Evolutionary conservation across 2,888 invertebrate genomes (phyloP), one percentile per base, ranked within the genome.

Genomic region (Polyommatus iphigenia): DNA sequence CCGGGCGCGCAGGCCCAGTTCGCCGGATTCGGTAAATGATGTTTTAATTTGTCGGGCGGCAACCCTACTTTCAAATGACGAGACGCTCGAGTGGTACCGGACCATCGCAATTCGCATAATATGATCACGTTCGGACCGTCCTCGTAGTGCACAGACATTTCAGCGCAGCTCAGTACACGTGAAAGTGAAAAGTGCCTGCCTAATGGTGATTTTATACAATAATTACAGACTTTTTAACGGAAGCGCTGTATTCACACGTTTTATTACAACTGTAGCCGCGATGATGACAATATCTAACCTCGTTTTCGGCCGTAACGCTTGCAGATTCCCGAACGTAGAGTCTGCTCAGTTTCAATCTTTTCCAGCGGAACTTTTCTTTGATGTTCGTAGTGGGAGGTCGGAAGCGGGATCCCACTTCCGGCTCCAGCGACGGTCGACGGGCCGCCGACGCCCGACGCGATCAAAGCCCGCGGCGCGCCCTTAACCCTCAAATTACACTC

Each of bases 401-500:
- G 67, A 29, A 67, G 67, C 67, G 67, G 67, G 15, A 2, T 29
- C 67, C 67, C 18, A 15, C 62, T 62, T 24, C 24, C 62, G 62
- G 24, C 62, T 20, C 24, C 62, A 24, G 24, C 10, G 3, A 3
- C 32, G 32, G 32, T 32, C 62, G 59, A n/a, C 59, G 3, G 59
- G 59, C 59, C 20, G 8, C 67, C 24, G 62, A 4, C 62, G 24
- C 24, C 3, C 29, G 13, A 15, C 29, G 24, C 67, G 67, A 67
- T 67, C 29, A 67, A 32, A 32, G 29, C 24, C 59, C 8, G 6
- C 59, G 18, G 62, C 20, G 1, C 10, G 41, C 13, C 29, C 67
- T 15, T 32, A 67, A 67, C 67, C 67, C 29, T 67, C 15, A 67
- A 67, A 67, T 67, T 67, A 67, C 32, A 67, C 67, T 67, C 67